A percentile compares a stretch with the other conserved stretches of the same genome.
Evolutionary conservation across 2,888 invertebrate genomes (phyloP).

Genomic region (Tiphia femorata): DNA sequence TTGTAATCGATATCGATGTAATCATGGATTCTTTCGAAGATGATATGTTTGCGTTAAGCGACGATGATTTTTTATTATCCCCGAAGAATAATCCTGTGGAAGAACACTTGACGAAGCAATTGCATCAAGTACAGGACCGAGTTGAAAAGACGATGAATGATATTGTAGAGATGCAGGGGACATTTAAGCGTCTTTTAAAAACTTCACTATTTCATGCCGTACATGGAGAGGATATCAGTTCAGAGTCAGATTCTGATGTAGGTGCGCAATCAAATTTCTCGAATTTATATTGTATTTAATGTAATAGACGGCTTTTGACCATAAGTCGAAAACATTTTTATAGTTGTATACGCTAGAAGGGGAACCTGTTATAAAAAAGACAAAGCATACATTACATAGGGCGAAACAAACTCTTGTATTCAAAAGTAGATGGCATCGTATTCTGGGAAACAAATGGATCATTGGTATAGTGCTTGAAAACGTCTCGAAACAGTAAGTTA

Average conservation of each 20-base stretch:
- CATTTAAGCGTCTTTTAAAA: constrained; percentile 38
- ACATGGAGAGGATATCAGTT: constrained; percentile 41
- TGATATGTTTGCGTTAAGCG: constrained; percentile 47
- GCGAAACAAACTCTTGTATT: constrained; percentile 33
- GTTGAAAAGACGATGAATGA: constrained; percentile 44
- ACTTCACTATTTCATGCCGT: constrained; percentile 40
- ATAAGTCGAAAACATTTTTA: too few species aligned
- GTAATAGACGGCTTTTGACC: too few species aligned
- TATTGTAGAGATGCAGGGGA: constrained; percentile 36
- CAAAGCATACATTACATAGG: constrained; percentile 5
- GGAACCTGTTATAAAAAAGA: constrained; percentile 47
- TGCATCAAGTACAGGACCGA: constrained; percentile 39
- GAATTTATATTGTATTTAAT: too few species aligned
- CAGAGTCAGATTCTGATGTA: constrained; percentile 55
- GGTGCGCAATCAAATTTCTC: constrained; percentile 16
- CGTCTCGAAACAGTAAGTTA: constrained; percentile 58
- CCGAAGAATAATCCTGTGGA: constrained; percentile 51
- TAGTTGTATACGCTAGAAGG: constrained; percentile 53
- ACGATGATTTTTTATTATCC: constrained; percentile 26
- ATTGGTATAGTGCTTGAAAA: constrained; percentile 60
- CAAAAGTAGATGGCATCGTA: constrained; percentile 56
- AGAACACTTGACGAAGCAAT: constrained; percentile 52
- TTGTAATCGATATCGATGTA: background rate
- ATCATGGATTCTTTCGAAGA: constrained; percentile 45
- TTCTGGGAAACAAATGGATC: constrained; percentile 63